Base-by-base conservation (phyloP, 2,888 invertebrate species). In the Tetrapedia diversipes region DNA sequence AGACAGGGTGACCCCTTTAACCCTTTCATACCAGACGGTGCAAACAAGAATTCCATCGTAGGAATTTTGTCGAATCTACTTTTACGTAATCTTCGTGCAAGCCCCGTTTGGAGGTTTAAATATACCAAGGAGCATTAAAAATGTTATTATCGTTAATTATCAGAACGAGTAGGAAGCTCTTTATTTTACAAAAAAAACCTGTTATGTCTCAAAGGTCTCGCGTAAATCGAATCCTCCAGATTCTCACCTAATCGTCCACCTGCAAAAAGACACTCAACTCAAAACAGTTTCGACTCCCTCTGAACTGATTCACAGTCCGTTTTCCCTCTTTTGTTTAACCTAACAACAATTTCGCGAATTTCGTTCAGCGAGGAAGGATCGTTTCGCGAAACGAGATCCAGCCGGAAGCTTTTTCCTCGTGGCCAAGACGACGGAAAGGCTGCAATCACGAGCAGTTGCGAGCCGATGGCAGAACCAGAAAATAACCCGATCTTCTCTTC, bases 391-490 rank as follows among this genome's bases (percentile, higher is more conserved):
- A 57, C 14, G 11, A n/a, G 43, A 14, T 29, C 67, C 32, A 47
- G 49, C 66, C 64, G 22, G 49, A 63, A 68, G 51, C 56, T 68
- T 80, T 80, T 63, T 69, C 56, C 43, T 14, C 32, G 51, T 45
- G 43, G 29, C 22, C 37, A 41, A 24, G 49, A 43, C 41, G 22
- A 32, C 56, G 47, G 47, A 24, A 37, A 63, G 61, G 56, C 73
- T 43, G 61, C 67, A 73, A 81, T 81, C 75, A 75, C 29, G 41
- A 49, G 67, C 51, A 49, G 59, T 72, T 54, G 65, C 10, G 63
- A 37, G 19, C 63, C 72, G 72, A 70, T 79, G 61, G 37, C 69
- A 60, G 63, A 60, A 57, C 54, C 60, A 65, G 75, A 77, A 70
- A 83, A 80, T 63, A 56, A 78, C 57, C 61, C 47, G 32, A 43